Evolutionary conservation across 2,113 vertebrate genomes (phyloP).

Genomic region (Sardina pilchardus): DNA sequence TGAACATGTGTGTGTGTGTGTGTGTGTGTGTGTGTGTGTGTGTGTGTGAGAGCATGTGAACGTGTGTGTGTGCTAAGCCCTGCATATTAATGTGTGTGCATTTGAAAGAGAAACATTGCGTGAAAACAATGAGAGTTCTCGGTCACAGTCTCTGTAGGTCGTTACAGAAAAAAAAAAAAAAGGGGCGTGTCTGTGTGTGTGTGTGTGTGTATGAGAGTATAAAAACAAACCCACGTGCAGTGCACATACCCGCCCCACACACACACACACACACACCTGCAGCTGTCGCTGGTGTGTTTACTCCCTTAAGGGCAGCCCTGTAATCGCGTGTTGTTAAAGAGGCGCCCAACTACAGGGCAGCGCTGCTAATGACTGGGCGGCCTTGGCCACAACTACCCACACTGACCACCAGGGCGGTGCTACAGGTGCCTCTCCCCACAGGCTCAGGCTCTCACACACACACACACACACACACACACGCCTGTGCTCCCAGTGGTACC

Average conservation of each 20-base stretch:
- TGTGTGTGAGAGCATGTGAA: not conserved
- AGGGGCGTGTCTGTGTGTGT: constrained; percentile 29
- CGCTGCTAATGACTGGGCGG: constrained; percentile 52
- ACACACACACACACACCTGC: constrained; percentile 53
- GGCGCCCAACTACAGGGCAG: constrained; percentile 57
- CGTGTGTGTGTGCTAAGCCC: constrained; percentile 49
- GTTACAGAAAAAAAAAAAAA: too few relatives aligned
- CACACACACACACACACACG: constrained; percentile 35
- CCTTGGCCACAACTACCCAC: constrained; percentile 33
- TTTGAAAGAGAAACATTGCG: too few relatives aligned
- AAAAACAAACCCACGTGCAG: constrained; percentile 33
- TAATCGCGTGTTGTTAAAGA: constrained; percentile 61
- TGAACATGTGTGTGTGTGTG: constrained; percentile 24
- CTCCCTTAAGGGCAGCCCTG: constrained; percentile 51
- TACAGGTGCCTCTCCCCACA: constrained; percentile 59
- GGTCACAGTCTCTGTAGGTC: too few relatives aligned
- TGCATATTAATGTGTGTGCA: too few relatives aligned
- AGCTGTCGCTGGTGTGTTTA: constrained; percentile 33
- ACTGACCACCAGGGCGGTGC: constrained; percentile 55
- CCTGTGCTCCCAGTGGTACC: not conserved
- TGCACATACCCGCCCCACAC: too few relatives aligned
- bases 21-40: not conserved
- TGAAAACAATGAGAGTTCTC: too few relatives aligned
- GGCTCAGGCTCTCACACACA: constrained; percentile 40
- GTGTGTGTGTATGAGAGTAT: constrained; percentile 14